Evolutionary conservation across 2,113 vertebrate species (phyloP).

Genomic region (Scopus umbretta): DNA sequence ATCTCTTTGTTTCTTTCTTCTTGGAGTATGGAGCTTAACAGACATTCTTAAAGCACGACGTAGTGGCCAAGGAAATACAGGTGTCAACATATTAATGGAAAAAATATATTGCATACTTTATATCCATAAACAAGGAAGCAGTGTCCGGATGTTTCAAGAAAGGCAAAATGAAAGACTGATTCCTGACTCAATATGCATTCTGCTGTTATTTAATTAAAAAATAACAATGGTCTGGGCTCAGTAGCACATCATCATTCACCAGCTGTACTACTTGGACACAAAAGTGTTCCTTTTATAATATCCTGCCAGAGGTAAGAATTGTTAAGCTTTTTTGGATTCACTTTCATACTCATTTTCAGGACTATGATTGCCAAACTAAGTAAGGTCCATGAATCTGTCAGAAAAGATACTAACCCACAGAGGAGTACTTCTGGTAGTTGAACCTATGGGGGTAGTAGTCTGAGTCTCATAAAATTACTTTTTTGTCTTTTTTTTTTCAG

Average conservation of each 20-base stretch:
- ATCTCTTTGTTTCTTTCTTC: neutral
- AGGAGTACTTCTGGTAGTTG: neutral
- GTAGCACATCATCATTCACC: neutral
- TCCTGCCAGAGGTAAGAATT: neutral
- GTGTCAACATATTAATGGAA: neutral
- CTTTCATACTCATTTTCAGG: neutral
- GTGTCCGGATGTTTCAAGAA: neutral
- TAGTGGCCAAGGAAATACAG: slow-evolving; percentile 31
- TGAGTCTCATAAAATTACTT: neutral
- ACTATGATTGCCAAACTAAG: neutral
- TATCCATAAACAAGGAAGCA: neutral
- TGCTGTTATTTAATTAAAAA: slow-evolving; percentile 28
- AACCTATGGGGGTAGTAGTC: neutral
- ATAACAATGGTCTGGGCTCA: neutral
- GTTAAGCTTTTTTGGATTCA: neutral
- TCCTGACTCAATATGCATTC: slow-evolving; percentile 27
- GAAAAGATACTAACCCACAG: neutral
- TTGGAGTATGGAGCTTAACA: neutral
- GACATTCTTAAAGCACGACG: neutral
- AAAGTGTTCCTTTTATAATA: neutral
- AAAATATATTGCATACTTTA: neutral
- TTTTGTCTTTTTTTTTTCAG: neutral
- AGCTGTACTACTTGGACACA: neutral
- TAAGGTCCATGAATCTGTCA: neutral
- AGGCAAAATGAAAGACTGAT: neutral